These are phyloP conservation scores for Cydia fagiglandana DNA, from an alignment of 1,140 invertebrate species.

Conservation along the genomic window DNA sequence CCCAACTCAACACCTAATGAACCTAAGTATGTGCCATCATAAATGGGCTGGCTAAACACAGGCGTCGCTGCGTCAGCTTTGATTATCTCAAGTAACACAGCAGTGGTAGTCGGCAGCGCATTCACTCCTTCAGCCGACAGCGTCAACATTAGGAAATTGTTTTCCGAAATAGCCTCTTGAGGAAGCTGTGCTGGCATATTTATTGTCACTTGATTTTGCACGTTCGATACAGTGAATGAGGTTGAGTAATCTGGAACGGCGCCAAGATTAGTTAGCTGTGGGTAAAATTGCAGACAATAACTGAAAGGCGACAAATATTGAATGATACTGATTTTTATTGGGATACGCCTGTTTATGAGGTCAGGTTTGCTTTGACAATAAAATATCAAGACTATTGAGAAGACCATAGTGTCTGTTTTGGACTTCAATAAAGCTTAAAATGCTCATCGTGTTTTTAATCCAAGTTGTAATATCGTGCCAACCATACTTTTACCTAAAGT, in stretches of 20 bases:
- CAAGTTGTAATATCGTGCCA: background rate
- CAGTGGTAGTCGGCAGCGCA: constrained; percentile 45
- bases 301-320: constrained; percentile 18
- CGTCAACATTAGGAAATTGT: constrained; percentile 50
- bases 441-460: constrained; percentile 5
- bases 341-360: background rate
- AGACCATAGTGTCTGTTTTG: background rate
- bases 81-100: constrained; percentile 54
- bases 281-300: constrained; percentile 10
- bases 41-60: constrained; percentile 56
- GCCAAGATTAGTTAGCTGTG: background rate
- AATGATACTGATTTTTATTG: background rate
- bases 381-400: background rate
- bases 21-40: constrained; percentile 45
- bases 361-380: background rate
- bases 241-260: constrained; percentile 46
- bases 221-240: constrained; percentile 40
- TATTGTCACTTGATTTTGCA: constrained; percentile 44
- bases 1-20: constrained; percentile 41
- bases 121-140: constrained; percentile 48
- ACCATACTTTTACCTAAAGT: background rate
- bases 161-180: constrained; percentile 44
- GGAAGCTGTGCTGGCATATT: constrained; percentile 38
- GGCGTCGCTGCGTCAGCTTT: constrained; percentile 56
- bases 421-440: constrained; percentile 1